A percentile compares a stretch with the other conserved stretches of the same genome.
phyloP scores from a whole-genome alignment of 37 sponge, comb jelly and placozoan species.

The Agelas oroides region DNA sequence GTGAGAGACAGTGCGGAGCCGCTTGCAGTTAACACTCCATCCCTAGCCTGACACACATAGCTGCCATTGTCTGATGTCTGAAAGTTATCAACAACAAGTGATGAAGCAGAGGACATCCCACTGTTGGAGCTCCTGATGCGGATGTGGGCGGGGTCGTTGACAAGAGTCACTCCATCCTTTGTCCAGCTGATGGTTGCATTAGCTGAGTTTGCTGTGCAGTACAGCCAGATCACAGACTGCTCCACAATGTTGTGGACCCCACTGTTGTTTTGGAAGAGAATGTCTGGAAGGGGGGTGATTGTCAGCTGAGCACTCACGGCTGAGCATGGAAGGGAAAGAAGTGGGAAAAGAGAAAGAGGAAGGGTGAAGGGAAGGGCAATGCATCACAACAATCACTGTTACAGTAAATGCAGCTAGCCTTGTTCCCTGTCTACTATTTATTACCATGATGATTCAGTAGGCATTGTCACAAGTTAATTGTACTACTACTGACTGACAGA shows the following conservation, averaged over 20 bases:
- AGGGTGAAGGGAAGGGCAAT: background rate
- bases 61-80: slow-evolving; percentile 16
- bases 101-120: background rate
- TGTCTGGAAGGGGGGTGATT: no score
- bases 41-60: slow-evolving; percentile 37
- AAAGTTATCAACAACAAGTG: slow-evolving; percentile 37
- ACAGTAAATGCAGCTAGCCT: no score
- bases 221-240: slow-evolving; percentile 38
- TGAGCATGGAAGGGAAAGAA: background rate
- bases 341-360: background rate
- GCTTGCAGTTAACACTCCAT: background rate
- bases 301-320: background rate
- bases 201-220: slow-evolving; percentile 54
- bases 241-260: slow-evolving; percentile 13
- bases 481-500: no score
- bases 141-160: slow-evolving; percentile 37
- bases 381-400: no score
- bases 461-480: no score
- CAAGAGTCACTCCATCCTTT: slow-evolving; percentile 22
- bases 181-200: slow-evolving; percentile 42
- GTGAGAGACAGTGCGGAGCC: slow-evolving; percentile 1
- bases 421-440: no score
- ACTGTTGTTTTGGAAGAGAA: slow-evolving; percentile 29
- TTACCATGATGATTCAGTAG: no score
- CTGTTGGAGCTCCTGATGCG: slow-evolving; percentile 15